Evolutionary conservation across 2,888 invertebrate genomes (phyloP), one percentile per base, ranked within the genome.

Genomic region (Hemicrepidius hirtus): DNA sequence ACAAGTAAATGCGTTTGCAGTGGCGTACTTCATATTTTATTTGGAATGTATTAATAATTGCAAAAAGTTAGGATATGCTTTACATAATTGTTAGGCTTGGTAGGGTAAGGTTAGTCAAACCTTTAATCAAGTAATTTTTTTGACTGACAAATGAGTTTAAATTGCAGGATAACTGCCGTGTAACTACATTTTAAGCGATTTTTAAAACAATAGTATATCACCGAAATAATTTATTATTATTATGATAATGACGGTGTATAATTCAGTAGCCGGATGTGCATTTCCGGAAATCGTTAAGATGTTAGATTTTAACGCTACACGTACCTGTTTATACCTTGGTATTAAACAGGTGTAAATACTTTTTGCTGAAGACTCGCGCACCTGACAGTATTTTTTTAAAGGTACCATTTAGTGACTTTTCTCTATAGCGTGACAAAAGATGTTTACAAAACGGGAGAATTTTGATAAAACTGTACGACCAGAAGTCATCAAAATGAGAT

Each of bases 261-360:
- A 73, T 69, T 73, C 73, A 65, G 73, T 65, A 73, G 73, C 73
- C 65, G 73, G 73, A 73, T 69, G 68, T 73, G 69, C 73, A 60
- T 64, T 69, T 65, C 73, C 73, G 73, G 68, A 68, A 59, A 41
- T 68, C 68, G 57, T 73, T 73, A 53, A 73, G 73, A 73, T 73
- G 41, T 32, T 62, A 73, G 72, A 72, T 72, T 32, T 67, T 44
- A n/a, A 68, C 68, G 60, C 60, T 65, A 64, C 62, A 60, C 10
- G 67, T 32, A 44, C 67, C 41, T 55, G 66, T 67, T 59, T 13
- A 62, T 63, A 53, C 41, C 37, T 35, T 44, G 5, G 18, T 13
- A 55, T 49, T 28, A 37, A 44, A 73, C 72, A 73, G 72, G 68
- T 73, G 68, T 53, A 44, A 35, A 13, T 40, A 12, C 44, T 40